Conservation (phyloP, 2,888 invertebrate genomes). For the Pyrochroa serraticornis region DNA sequence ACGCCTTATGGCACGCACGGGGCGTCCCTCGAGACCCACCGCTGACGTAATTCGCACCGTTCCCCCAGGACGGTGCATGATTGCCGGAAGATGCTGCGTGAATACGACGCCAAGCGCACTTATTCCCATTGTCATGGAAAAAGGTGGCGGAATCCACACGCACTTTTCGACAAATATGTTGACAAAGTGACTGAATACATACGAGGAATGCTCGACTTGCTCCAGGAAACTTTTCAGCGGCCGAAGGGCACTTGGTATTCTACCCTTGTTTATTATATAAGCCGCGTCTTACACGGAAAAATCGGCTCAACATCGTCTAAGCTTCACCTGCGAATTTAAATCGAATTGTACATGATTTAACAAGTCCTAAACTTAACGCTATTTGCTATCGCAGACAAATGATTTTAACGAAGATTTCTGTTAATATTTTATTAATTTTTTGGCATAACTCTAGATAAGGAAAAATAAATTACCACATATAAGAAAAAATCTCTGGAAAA, state of each 20-base stretch:
- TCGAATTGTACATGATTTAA: too few relatives aligned
- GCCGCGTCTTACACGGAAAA: too few relatives aligned
- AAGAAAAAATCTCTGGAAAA: too few relatives aligned
- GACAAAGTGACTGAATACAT: constrained; percentile 31
- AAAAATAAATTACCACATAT: too few relatives aligned
- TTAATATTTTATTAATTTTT: too few relatives aligned
- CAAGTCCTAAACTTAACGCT: too few relatives aligned
- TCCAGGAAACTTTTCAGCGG: constrained; percentile 12
- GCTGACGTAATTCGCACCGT: constrained; percentile 55
- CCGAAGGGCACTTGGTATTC: constrained; percentile 12
- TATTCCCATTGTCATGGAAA: constrained; percentile 52
- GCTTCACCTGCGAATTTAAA: too few relatives aligned
- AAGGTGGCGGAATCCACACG: constrained; percentile 36
- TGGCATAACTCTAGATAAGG: too few relatives aligned
- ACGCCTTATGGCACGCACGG: constrained; percentile 52
- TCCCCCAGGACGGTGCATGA: constrained; percentile 55
- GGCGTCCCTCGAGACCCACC: constrained; percentile 45
- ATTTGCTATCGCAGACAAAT: too few relatives aligned
- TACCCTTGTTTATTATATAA: constrained; percentile 7
- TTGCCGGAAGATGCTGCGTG: constrained; percentile 55
- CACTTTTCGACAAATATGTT: constrained; percentile 31
- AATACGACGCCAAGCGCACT: constrained; percentile 53
- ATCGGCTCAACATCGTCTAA: too few relatives aligned
- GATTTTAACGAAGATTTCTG: too few relatives aligned
- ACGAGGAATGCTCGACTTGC: constrained; percentile 3